A percentile compares a stretch with the other conserved stretches of the same genome.
Evolutionary conservation across 2,113 vertebrate genomes (phyloP).

Genomic region (Perognathus longimembris): DNA sequence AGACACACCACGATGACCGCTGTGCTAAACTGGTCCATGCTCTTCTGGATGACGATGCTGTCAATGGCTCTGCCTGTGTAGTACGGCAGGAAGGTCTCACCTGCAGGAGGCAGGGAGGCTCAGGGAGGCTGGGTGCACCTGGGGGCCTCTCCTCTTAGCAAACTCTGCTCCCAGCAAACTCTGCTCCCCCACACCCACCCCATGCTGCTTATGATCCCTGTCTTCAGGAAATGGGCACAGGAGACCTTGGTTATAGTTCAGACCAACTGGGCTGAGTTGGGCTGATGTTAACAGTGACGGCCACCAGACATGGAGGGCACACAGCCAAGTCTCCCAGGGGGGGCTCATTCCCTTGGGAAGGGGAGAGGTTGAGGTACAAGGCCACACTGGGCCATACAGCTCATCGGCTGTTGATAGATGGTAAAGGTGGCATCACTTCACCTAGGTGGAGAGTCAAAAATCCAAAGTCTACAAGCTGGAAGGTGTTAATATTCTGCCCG

Average conservation of each 20-base stretch:
- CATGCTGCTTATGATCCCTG: fast-evolving
- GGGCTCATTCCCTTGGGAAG: neutral
- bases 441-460: neutral
- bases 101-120: slow-evolving; percentile 81
- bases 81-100: slow-evolving; percentile 95
- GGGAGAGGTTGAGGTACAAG: fast-evolving
- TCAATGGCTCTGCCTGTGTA: slow-evolving; percentile 95
- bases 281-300: fast-evolving
- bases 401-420: fast-evolving
- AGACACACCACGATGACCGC: slow-evolving; percentile 87
- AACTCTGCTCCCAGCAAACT: neutral
- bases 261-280: neutral
- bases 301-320: neutral
- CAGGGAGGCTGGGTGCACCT: neutral
- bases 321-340: fast-evolving
- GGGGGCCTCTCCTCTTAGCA: fast-evolving
- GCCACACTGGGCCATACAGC: neutral
- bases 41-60: slow-evolving; percentile 93
- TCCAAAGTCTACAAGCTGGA: neutral
- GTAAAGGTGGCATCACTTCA: neutral
- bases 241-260: neutral
- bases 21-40: slow-evolving; percentile 92
- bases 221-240: neutral
- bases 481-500: neutral
- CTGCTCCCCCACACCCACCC: neutral